Evolutionary conservation across 1,140 invertebrate species (phyloP).

Genomic region (Laupala kohalensis): DNA sequence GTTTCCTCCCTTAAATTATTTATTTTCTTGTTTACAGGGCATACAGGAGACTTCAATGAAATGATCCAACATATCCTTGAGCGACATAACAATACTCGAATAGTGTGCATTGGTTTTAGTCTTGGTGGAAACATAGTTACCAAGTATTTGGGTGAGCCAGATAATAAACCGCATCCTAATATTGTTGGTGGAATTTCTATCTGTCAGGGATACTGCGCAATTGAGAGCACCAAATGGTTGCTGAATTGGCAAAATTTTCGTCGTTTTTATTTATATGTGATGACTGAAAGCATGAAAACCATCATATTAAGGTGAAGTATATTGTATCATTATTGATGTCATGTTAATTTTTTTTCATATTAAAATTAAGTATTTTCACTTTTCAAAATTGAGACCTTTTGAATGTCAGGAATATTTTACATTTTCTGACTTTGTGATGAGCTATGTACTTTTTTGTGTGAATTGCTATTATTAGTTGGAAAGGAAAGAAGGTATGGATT

Average conservation of each 20-base stretch:
- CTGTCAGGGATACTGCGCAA: conserved; percentile 83
- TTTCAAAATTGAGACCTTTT: no score
- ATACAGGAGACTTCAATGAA: conserved; percentile 68
- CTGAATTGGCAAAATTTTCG: conserved; percentile 78
- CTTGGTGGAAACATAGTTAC: conserved; percentile 79
- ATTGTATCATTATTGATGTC: no score
- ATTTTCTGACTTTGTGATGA: no score
- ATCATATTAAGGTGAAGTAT: conserved; percentile 59
- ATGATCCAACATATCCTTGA: conserved; percentile 63
- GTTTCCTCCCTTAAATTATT: no score
- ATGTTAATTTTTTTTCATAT: no score
- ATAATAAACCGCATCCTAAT: conserved; percentile 42
- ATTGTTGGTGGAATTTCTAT: conserved; percentile 79
- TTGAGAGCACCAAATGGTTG: conserved; percentile 64
- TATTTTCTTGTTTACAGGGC: conserved; percentile 40
- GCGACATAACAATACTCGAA: conserved; percentile 56
- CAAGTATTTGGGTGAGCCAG: conserved; percentile 73
- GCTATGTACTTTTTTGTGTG: no score
- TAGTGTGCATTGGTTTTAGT: conserved; percentile 79
- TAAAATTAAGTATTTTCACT: no score
- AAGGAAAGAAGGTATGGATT: no score
- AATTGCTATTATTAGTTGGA: no score
- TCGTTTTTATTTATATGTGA: conserved; percentile 77
- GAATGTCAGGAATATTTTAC: no score
- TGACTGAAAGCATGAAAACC: conserved; percentile 81